Conservation (phyloP, 2,888 invertebrate species). For the Macaria liturata region DNA sequence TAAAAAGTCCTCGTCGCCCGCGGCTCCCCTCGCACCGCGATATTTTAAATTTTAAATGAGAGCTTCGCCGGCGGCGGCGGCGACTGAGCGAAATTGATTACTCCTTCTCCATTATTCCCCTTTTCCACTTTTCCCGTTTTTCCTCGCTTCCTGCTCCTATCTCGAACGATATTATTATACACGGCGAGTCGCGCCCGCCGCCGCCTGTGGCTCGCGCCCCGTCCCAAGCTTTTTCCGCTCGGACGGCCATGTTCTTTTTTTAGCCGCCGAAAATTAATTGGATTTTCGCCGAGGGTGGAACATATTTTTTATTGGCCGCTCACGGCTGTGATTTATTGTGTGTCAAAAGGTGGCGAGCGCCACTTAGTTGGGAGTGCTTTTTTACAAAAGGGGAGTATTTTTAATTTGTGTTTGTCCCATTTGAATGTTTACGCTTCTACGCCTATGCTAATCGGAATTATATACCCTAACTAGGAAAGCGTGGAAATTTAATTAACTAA, state of each 20-base stretch:
- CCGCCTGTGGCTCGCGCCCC: slow-evolving; percentile 44
- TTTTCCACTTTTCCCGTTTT: slow-evolving; percentile 75
- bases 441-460: slow-evolving; percentile 29
- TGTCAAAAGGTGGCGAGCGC: slow-evolving; percentile 82
- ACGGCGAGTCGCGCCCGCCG: slow-evolving; percentile 45
- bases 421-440: slow-evolving; percentile 36
- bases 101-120: slow-evolving; percentile 82
- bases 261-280: slow-evolving; percentile 82
- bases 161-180: slow-evolving; percentile 77
- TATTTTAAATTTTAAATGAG: slow-evolving; percentile 82
- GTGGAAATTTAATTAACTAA: no score
- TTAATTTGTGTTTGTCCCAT: slow-evolving; percentile 61
- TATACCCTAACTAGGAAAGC: not conserved
- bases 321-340: slow-evolving; percentile 81
- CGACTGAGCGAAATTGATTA: slow-evolving; percentile 82
- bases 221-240: slow-evolving; percentile 71
- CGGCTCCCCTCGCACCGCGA: slow-evolving; percentile 67
- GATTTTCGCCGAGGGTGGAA: slow-evolving; percentile 82
- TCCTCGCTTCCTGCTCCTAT: slow-evolving; percentile 68
- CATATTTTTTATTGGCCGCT: slow-evolving; percentile 82
- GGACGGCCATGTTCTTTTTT: slow-evolving; percentile 76
- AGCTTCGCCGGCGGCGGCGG: slow-evolving; percentile 71
- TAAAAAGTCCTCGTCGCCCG: slow-evolving; percentile 78
- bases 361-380: slow-evolving; percentile 77
- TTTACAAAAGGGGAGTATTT: slow-evolving; percentile 61